phyloP scores from a whole-genome alignment of 2,888 invertebrate genomes.

The Pollenia angustigena region DNA sequence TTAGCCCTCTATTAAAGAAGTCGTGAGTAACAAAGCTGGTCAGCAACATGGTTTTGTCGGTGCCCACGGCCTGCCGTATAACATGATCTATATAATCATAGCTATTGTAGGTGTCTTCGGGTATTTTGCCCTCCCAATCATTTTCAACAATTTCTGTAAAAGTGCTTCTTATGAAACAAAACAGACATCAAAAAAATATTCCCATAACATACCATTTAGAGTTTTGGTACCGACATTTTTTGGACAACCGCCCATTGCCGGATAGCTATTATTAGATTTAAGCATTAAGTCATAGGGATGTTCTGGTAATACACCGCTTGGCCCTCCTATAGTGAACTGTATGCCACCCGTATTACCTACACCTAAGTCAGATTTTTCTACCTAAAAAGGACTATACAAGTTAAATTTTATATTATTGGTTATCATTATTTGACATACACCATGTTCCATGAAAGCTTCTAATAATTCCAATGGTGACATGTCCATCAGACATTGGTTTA shows the following conservation, averaged over 20 bases:
- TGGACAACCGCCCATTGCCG: conserved; percentile 82
- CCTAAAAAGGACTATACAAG: conserved; percentile 65
- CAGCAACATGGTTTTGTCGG: conserved; percentile 84
- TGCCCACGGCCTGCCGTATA: conserved; percentile 81
- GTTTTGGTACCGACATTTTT: conserved; percentile 81
- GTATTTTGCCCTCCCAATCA: conserved; percentile 81
- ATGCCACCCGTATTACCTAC: conserved; percentile 82
- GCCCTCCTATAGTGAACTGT: conserved; percentile 83
- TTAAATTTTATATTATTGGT: neutral
- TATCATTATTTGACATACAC: conserved; percentile 75
- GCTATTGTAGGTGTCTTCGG: conserved; percentile 80
- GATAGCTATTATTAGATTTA: conserved; percentile 79
- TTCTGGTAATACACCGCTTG: conserved; percentile 81
- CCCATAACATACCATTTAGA: conserved; percentile 76
- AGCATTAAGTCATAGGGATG: conserved; percentile 81
- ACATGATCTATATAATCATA: conserved; percentile 82
- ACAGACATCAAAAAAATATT: conserved; percentile 13
- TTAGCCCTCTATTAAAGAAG: conserved; percentile 83
- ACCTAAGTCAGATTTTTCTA: conserved; percentile 80
- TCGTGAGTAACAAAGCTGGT: conserved; percentile 84
- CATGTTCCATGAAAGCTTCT: conserved; percentile 80
- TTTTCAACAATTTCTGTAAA: conserved; percentile 80
- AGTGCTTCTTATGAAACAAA: neutral
- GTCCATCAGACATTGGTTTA: conserved; percentile 81
- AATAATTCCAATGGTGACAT: conserved; percentile 79